Evolutionary conservation across 2,797 vertebrate species (phyloP), one percentile per base, ranked within the genome.

Genomic region (Pempheris klunzingeri): DNA sequence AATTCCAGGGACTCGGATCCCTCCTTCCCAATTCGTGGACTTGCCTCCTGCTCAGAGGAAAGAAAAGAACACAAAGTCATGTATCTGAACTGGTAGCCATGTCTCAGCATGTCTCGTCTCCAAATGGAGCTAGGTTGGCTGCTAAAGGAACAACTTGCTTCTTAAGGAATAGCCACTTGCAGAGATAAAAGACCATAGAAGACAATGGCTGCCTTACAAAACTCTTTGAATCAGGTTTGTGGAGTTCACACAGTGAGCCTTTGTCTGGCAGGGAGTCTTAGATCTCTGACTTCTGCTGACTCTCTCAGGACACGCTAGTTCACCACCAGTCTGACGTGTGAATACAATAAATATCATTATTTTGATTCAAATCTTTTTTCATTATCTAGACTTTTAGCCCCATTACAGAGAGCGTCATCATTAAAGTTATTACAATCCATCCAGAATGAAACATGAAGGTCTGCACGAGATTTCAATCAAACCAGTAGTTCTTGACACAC

Each of bases 11-110:
- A 98, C 95, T 17, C 96, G 95, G 86, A 98, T 97, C 1, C 97
- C 97, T 67, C 97, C 97, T 92, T 99, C 97, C 96, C 96, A 98
- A 44, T 96, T 97, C 0, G 94, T 98, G 26, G 94, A 91, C 87
- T 98, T 98, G 50, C 97, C 97, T 50, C 94, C 97, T 99, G 88
- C 77, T 86, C 74, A 7, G 4, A 36, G n/a, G 18, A 58, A n/a
- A 52, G 20, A 24, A 5, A 15, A 26, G 7, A 22, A 47, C 28
- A 39, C 36, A 47, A 59, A 46, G 52, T 36, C 32, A 2, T 14
- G 22, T 54, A 52, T n/a, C n/a, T n/a, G n/a, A n/a, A n/a, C n/a
- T n/a, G n/a, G n/a, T n/a, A n/a, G n/a, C n/a, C n/a, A n/a, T n/a
- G n/a, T n/a, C n/a, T n/a, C n/a, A n/a, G n/a, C n/a, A 7, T 4